A percentile compares a stretch with the other conserved stretches of the same genome.
phyloP scores from a whole-genome alignment of 2,797 vertebrate genomes.

The Pyrrhura leucotis region DNA sequence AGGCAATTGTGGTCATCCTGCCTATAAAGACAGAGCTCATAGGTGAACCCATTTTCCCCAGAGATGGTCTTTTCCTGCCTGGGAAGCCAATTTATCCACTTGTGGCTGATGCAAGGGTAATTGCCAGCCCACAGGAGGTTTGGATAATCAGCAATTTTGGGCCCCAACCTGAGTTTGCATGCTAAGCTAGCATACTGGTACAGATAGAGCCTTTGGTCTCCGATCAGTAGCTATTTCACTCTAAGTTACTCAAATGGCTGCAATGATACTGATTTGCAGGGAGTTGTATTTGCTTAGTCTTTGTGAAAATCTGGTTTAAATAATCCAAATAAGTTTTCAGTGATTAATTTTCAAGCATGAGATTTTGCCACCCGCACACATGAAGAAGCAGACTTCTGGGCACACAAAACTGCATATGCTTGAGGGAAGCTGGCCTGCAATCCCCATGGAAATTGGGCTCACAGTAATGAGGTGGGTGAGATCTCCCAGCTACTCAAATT shows the following conservation, averaged over 20 bases:
- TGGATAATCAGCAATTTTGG: not conserved
- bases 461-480: not conserved
- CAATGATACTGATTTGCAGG: not conserved
- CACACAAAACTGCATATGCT: fast-evolving
- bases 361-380: not conserved
- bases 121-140: not conserved
- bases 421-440: not conserved
- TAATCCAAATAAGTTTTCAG: not conserved
- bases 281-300: not conserved
- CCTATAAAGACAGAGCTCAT: not conserved
- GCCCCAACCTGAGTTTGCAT: not conserved
- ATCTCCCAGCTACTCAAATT: slow-evolving; percentile 29
- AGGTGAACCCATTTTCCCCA: not conserved
- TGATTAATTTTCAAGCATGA: not conserved
- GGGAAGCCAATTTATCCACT: not conserved
- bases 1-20: not conserved
- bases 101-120: not conserved
- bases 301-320: not conserved
- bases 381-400: not conserved
- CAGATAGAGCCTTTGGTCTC: not conserved
- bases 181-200: not conserved
- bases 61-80: not conserved
- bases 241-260: not conserved
- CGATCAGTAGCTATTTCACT: not conserved
- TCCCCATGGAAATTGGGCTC: not conserved